Evolutionary conservation across 2,888 invertebrate genomes (phyloP), one percentile per base, ranked within the genome.

Genomic region (Aromia moschata): DNA sequence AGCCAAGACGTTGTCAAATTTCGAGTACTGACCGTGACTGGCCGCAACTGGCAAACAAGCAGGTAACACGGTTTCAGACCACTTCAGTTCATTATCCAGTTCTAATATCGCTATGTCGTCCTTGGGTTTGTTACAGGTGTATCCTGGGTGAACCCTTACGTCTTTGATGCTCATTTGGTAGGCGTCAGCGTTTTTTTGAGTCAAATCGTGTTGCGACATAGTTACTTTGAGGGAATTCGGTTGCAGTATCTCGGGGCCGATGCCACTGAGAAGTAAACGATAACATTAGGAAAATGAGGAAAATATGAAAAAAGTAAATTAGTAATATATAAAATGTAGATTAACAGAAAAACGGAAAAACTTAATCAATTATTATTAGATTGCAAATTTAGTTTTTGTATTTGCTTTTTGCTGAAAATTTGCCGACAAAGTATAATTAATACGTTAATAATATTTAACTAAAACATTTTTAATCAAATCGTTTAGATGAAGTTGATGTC

Each of bases 31-130:
- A 55, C 83, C 81, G 49, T 84, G 78, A 5, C 82, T 79, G 1
- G 80, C 75, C 0, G 83, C 83, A 51, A 83, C 79, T 0, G 92
- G 90, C 1, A 95, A 82, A 75, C 95, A 95, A 9, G 90, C 91
- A 1, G 95, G 94, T 71, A 87, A 84, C 9, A 92, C 85, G 55
- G 84, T 84, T n/a, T 85, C 84, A 5, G 87, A 86, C 89, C 91
- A 94, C 31, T 78, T 76, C 10, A 94, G 82, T 57, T 88, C 86
- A 5, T 83, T 81, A 1, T 79, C 80, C 14, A 94, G 82, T 75
- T 90, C 88, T 38, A 95, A 77, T 10, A 95, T 83, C 1, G 94
- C 94, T 67, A 91, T 85, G 74, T 92, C 90, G 74, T 89, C 84
- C 56, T 78, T 79, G n/a, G 84, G 83, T 70, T 82, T 83, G 45